Conservation (phyloP, 1,140 invertebrate genomes). For the Drosophila azteca region DNA sequence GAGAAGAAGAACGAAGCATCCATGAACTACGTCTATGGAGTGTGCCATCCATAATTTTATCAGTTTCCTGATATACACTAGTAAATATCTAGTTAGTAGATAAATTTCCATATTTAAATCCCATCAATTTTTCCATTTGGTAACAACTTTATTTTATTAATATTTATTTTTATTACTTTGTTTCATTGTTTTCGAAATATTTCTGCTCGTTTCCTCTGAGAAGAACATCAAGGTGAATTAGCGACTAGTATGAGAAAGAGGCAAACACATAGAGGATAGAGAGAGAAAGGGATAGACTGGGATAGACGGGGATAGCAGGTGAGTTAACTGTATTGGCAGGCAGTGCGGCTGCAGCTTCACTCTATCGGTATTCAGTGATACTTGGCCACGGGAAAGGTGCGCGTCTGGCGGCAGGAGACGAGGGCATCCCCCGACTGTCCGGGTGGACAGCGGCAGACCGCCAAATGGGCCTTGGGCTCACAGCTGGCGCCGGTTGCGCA, state of each 20-base stretch:
- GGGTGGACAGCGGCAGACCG: constrained; percentile 92
- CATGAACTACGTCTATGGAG: too few species aligned
- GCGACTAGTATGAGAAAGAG: constrained; percentile 40
- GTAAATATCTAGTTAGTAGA: too few species aligned
- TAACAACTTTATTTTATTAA: constrained; percentile 12
- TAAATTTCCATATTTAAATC: too few species aligned
- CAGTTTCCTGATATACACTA: too few species aligned
- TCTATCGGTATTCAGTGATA: constrained; percentile 58
- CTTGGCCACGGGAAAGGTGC: constrained; percentile 79
- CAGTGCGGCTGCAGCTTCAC: constrained; percentile 51
- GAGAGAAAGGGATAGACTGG: not conserved
- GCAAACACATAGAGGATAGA: constrained; percentile 5
- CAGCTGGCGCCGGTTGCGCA: constrained; percentile 87
- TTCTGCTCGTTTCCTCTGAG: constrained; percentile 10
- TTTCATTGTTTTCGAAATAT: constrained; percentile 14
- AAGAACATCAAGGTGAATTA: constrained; percentile 34
- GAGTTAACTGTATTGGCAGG: constrained; percentile 52
- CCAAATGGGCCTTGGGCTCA: constrained; percentile 86
- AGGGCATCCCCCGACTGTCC: constrained; percentile 91
- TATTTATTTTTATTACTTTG: constrained; percentile 36
- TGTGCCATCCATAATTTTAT: too few species aligned
- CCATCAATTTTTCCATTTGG: not conserved
- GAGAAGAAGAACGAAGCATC: not conserved
- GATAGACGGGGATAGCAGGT: not conserved
- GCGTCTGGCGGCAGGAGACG: constrained; percentile 76